Percentiles rank a stretch among this genome's conserved stretches.
These are phyloP conservation scores for Bedellia somnulentella DNA, from an alignment of 2,888 invertebrate genomes.

Conservation along the genomic window DNA sequence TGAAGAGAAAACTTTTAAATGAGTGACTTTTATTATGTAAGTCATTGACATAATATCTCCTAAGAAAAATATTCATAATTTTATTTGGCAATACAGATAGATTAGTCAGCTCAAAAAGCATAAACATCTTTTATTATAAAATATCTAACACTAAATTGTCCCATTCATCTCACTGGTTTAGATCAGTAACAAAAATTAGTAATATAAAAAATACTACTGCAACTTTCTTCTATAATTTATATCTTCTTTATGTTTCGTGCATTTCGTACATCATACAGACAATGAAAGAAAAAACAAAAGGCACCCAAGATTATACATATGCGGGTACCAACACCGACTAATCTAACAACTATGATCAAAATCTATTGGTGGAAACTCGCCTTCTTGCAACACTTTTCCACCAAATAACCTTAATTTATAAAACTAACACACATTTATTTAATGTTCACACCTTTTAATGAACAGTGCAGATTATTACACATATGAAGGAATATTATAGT, in stretches of 20 bases:
- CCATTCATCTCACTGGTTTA: conserved; percentile 46
- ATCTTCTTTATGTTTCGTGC: conserved; percentile 89
- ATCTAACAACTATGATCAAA: conserved; percentile 57
- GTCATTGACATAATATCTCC: conserved; percentile 50
- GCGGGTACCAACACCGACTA: conserved; percentile 58
- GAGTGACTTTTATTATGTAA: conserved; percentile 53
- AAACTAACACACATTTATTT: conserved; percentile 17
- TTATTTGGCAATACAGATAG: conserved; percentile 61
- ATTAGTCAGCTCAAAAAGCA: conserved; percentile 47
- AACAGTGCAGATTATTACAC: too few species aligned
- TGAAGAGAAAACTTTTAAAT: conserved; percentile 53
- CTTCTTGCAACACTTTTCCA: conserved; percentile 20
- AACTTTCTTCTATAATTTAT: conserved; percentile 44
- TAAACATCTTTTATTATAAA: conserved; percentile 32
- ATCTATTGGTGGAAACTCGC: conserved; percentile 39
- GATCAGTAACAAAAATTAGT: conserved; percentile 50
- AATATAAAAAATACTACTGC: conserved; percentile 49
- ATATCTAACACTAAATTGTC: conserved; percentile 45
- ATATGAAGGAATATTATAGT: too few species aligned
- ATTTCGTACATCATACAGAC: conserved; percentile 85
- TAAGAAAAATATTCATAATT: conserved; percentile 61
- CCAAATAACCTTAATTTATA: conserved; percentile 22
- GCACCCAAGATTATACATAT: conserved; percentile 54
- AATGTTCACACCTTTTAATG: too few species aligned
- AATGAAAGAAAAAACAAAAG: conserved; percentile 45